phyloP scores from a whole-genome alignment of 2,113 vertebrate species.

The Hucho hucho region DNA sequence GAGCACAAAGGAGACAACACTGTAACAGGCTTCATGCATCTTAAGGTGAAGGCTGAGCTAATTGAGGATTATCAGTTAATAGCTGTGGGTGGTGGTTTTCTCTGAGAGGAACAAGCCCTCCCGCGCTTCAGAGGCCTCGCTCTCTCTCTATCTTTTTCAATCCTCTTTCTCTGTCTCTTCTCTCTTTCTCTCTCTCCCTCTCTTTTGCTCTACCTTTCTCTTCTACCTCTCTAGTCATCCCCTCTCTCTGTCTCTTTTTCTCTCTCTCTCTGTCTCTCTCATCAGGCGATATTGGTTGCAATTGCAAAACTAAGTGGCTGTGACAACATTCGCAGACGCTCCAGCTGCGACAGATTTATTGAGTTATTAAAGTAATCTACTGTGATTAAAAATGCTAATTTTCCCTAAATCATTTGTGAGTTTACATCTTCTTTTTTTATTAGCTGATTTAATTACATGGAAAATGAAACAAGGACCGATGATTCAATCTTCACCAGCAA shows the following conservation, averaged over 20 bases:
- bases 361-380: constrained; percentile 77
- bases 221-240: constrained; percentile 32
- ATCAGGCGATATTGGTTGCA: constrained; percentile 56
- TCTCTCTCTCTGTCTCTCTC: constrained; percentile 19
- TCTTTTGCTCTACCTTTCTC: not conserved
- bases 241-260: constrained; percentile 45
- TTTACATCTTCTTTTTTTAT: constrained; percentile 62
- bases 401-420: constrained; percentile 62
- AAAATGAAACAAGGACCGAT: constrained; percentile 72
- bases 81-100: constrained; percentile 35
- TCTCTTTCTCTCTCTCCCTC: not conserved
- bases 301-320: constrained; percentile 65
- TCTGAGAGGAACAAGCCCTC: constrained; percentile 40
- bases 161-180: constrained; percentile 13
- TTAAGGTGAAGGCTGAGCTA: constrained; percentile 59
- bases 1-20: constrained; percentile 39
- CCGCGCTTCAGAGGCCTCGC: constrained; percentile 3
- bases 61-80: constrained; percentile 70
- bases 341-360: constrained; percentile 73
- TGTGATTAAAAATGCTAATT: constrained; percentile 81
- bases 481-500: constrained; percentile 69
- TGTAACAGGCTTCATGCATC: constrained; percentile 45
- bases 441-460: constrained; percentile 75
- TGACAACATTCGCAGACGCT: constrained; percentile 67
- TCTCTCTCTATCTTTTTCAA: constrained; percentile 2